Base-by-base conservation (phyloP, 1,140 invertebrate genomes). In the Odontomachus brunneus region DNA sequence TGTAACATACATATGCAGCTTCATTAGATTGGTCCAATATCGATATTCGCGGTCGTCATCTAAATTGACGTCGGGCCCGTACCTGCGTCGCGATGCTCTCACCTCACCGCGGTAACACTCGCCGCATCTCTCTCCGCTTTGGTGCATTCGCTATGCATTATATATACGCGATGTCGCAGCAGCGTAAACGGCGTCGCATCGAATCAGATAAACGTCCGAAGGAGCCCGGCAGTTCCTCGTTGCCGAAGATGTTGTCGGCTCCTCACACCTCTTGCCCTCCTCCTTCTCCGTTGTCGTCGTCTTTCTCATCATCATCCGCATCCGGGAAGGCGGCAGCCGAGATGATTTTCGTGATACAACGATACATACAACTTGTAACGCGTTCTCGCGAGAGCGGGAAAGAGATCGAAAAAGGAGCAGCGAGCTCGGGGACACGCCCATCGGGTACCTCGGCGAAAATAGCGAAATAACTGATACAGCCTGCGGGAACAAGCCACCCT, bases 171-270 rank as follows among this genome's bases (percentile, higher is more conserved):
- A 29, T 19, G 65, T 67, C 22, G 49, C 74, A 11, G 51, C 26
- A 29, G 48, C 17, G 63, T 78, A 78, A 78, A 78, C 33, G 75
- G 69, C 33, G 63, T 78, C 65, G 38, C 75, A 69, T 71, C 65
- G 75, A 80, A 80, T 80, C 75, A 59, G 75, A 80, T 80, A 71
- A 80, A 80, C 38, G 75, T 71, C 51, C 14, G 51, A 80, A 51
- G 65, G 17, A 44, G 22, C 51, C 14, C 22, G 5, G 17, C 38
- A 69, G 49, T 78, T 59, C 71, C 75, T 69, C 51, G 49, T 69
- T 57, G 24, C 38, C 22, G n/a, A 55, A 67, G 65, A 69, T 26
- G 49, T 29, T 19, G 14, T 12, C 5, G 3, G 38, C 44, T 62
- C 3, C 1, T 38, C 24, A 12, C 19, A 55, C 22, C 33, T 59